A percentile compares a stretch with the other conserved stretches of the same genome.
phyloP scores from a whole-genome alignment of 1,140 invertebrate species.

The Papilio helenus region DNA sequence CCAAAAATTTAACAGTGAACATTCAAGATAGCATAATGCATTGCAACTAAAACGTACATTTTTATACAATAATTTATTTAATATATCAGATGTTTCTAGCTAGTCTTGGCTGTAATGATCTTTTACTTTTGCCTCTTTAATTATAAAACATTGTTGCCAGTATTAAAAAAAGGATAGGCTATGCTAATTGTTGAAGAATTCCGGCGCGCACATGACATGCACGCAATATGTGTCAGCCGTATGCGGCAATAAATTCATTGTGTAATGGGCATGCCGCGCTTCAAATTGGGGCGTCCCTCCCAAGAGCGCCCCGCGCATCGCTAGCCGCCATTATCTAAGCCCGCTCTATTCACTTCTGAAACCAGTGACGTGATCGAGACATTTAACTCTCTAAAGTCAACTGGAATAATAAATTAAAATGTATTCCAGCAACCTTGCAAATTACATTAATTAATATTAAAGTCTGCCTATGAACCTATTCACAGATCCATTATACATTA shows the following conservation, averaged over 20 bases:
- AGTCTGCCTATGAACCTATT: slow-evolving; percentile 6
- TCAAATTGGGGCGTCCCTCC: slow-evolving; percentile 78
- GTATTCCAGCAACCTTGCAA: slow-evolving; percentile 1
- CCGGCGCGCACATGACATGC: slow-evolving; percentile 67
- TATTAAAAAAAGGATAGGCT: slow-evolving; percentile 16
- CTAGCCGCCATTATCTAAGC: slow-evolving; percentile 65
- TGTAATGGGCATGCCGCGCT: slow-evolving; percentile 74
- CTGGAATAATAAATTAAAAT: neutral
- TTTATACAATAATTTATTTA: slow-evolving; percentile 27
- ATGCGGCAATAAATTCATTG: slow-evolving; percentile 80
- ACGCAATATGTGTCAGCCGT: slow-evolving; percentile 75
- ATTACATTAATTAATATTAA: slow-evolving; percentile 8
- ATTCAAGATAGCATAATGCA: slow-evolving; percentile 52
- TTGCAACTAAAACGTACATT: slow-evolving; percentile 37
- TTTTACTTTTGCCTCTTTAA: slow-evolving; percentile 11
- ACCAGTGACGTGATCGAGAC: slow-evolving; percentile 39
- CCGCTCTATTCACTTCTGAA: slow-evolving; percentile 69
- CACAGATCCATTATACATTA: neutral
- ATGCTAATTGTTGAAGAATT: slow-evolving; percentile 68
- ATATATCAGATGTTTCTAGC: neutral
- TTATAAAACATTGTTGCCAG: slow-evolving; percentile 28
- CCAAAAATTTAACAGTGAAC: slow-evolving; percentile 60
- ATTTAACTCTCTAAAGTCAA: slow-evolving; percentile 17
- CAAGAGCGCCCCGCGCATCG: slow-evolving; percentile 74
- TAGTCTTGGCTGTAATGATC: neutral